A percentile compares a stretch with the other conserved stretches of the same genome.
Conservation (phyloP, 2,797 vertebrate genomes). For the Tenualosa thibaudeaui region DNA sequence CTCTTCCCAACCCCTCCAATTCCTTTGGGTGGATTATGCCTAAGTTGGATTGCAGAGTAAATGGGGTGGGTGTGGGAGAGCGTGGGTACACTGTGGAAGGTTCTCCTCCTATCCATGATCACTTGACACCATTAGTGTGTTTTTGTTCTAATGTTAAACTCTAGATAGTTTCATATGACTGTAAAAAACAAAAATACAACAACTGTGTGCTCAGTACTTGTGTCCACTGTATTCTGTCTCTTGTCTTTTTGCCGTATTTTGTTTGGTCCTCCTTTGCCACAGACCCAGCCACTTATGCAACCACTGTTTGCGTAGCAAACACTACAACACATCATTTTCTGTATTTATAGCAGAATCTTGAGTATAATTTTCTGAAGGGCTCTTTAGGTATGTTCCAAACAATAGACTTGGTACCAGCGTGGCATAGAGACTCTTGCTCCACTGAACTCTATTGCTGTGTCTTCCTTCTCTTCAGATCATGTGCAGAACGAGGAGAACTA, state of each 20-base stretch:
- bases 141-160: neutral
- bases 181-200: neutral
- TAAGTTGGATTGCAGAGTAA: neutral
- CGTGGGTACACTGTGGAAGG: neutral
- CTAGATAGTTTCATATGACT: neutral
- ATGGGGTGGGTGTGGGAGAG: neutral
- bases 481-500: constrained; percentile 89
- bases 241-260: neutral
- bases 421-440: neutral
- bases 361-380: neutral
- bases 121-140: neutral
- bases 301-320: neutral
- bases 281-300: neutral
- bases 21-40: constrained; percentile 24
- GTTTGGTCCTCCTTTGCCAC: neutral
- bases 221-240: neutral
- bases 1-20: neutral
- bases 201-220: neutral
- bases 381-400: neutral
- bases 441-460: neutral
- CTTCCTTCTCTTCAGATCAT: neutral
- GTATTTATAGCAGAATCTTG: constrained; percentile 7
- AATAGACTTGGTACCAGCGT: neutral
- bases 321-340: neutral
- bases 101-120: neutral